Percentiles rank a stretch among this genome's conserved stretches.
phyloP scores from a whole-genome alignment of 1,140 invertebrate species.

The Drosophila pseudoobscura region DNA sequence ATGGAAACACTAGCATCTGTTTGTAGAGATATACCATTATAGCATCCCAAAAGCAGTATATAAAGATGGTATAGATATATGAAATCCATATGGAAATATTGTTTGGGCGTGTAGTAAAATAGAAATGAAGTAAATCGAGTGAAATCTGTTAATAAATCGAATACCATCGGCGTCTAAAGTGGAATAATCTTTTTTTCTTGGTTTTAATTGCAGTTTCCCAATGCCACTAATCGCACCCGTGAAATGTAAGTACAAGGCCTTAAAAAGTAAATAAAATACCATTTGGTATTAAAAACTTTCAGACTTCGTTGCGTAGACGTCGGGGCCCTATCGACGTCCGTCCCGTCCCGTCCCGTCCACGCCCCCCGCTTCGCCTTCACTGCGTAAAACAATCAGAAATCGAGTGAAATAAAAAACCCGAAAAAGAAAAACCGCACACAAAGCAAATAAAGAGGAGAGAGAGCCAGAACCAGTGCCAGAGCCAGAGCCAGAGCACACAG shows the following conservation, averaged over 20 bases:
- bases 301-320: constrained; percentile 31
- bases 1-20: too few relatives aligned
- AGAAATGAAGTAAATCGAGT: too few relatives aligned
- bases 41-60: too few relatives aligned
- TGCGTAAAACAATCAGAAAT: constrained; percentile 54
- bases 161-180: too few relatives aligned
- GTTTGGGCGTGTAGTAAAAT: too few relatives aligned
- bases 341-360: constrained; percentile 19
- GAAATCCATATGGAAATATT: too few relatives aligned
- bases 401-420: constrained; percentile 22
- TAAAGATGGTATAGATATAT: too few relatives aligned
- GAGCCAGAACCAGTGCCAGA: background rate
- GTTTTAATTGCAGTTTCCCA: constrained; percentile 5
- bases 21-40: too few relatives aligned
- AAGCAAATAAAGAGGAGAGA: constrained; percentile 24
- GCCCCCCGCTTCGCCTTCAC: constrained; percentile 13
- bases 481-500: background rate
- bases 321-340: constrained; percentile 33
- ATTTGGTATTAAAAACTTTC: constrained; percentile 21
- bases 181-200: background rate
- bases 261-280: background rate
- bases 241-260: constrained; percentile 26
- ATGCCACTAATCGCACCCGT: constrained; percentile 5
- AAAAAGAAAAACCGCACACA: constrained; percentile 24
- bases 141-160: too few relatives aligned